Evolutionary conservation across 2,888 invertebrate species (phyloP), one percentile per base, ranked within the genome.

Genomic region (Ommatoiulus sabulosus): DNA sequence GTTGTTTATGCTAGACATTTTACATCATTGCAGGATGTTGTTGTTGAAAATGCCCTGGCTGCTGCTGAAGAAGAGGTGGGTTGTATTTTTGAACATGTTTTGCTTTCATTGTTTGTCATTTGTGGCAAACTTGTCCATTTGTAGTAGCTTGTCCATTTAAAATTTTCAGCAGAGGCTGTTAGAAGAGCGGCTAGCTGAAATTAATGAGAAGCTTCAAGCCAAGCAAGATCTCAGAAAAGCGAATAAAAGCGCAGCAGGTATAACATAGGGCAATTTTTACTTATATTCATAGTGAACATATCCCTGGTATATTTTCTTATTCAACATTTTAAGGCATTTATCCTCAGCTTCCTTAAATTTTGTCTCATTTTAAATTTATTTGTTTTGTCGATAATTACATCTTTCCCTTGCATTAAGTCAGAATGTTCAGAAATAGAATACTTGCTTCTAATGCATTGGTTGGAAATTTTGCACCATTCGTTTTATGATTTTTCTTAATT

Each of bases 211-310:
- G 10, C 87, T 89, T 86, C 20, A 44, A 80, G 46, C 57, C 10
- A 80, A 87, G 43, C 43, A 63, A 17, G 84, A 84, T 24, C 44
- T 84, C 3, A 35, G 46, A 87, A 80, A 48, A 84, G 52, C 57
- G n/a, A 84, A 85, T 48, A 84, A 57, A 48, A 88, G 48, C 17
- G 87, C 87, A 46, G 52, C 87, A 46, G 87, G 87, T 87, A 87
- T 52, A 35, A 35, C 35, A 35, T 35, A 35, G 35, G 35, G 35
- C 35, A 35, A 35, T 35, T 35, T 35, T 35, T 35, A 35, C 2
- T 35, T 2, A 35, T 35, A 35, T 35, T 35, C 35, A 35, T 35
- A 35, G 0, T 35, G 35, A 35, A 35, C 35, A 35, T 35, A 35
- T 35, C 35, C 35, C 35, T 35, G 0, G 35, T 35, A 35, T 35